These are phyloP conservation scores for Denticeps clupeoides DNA, from an alignment of 2,797 vertebrate species.

Conservation along the genomic window DNA sequence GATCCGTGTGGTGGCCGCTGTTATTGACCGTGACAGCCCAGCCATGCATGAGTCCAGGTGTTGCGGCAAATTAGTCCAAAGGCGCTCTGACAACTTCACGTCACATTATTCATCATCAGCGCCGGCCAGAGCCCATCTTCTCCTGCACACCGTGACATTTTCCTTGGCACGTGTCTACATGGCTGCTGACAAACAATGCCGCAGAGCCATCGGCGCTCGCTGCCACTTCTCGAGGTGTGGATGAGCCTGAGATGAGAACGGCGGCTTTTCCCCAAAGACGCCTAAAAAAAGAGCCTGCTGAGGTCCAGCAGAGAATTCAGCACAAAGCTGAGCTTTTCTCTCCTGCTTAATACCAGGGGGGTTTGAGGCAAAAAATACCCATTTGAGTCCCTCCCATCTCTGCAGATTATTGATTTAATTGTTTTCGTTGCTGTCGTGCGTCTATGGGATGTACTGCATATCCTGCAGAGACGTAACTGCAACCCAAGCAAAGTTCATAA, in stretches of 20 bases:
- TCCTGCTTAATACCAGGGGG: no score
- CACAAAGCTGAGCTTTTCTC: no score
- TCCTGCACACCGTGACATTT: neutral
- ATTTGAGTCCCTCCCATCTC: no score
- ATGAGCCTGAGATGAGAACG: neutral
- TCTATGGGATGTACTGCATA: no score
- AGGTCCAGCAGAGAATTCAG: no score
- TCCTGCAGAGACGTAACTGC: no score
- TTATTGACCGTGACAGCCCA: conserved; percentile 9
- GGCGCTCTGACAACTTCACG: conserved; percentile 24
- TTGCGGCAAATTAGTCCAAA: conserved; percentile 25
- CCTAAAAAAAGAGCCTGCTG: no score
- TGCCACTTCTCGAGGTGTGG: neutral
- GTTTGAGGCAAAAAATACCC: no score
- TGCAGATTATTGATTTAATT: no score
- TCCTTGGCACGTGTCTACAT: neutral
- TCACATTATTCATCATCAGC: no score
- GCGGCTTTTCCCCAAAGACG: neutral
- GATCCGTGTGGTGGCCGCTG: neutral
- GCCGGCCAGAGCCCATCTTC: neutral
- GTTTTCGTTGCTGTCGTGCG: no score
- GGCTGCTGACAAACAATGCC: neutral
- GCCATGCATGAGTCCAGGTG: conserved; percentile 27
- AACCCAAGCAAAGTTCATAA: no score
- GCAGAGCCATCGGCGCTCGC: neutral